Evolutionary conservation across 92 coral and sea anemone species (phyloP), one percentile per base, ranked within the genome.

Genomic region (Muricea muricata): DNA sequence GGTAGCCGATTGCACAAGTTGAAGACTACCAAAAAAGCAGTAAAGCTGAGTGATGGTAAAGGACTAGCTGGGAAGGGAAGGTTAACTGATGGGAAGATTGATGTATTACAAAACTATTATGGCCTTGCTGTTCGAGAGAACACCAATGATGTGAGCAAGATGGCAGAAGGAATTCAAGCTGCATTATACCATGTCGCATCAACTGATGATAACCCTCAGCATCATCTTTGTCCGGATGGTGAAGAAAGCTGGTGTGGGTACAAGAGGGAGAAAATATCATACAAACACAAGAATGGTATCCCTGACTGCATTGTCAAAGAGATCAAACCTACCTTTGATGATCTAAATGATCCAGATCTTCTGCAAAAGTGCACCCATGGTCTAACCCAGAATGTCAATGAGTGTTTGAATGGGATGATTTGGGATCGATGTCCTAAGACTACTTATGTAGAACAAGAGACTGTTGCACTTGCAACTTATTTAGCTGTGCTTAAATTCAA

Each of bases 391-490:
- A 75, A 75, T 25, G 13, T 14, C 3, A 75, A 75, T 37, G 80
- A 75, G 6, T 75, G 80, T 45, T 45, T 75, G 58, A 75, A 75
- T 75, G 60, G 60, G 34, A 63, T 75, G 63, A 75, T 75, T 52
- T 75, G 80, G 57, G 80, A 75, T 52, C 25, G 80, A 75, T 75
- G 80, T 47, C 60, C 80, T 7, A 75, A 75, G 71, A 63, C 34
- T 18, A 63, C 71, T 6, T 63, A 63, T 63, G 71, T 63, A 6
- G 71, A 63, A 26, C 71, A 63, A 34, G 14, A 6, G 4, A 63
- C 71, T 63, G 71, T 63, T 10, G 71, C 71, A 0, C 71, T 63
- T 63, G 32, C 71, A 25, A 63, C 71, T 4, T 63, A 63, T 31
- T 31, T 63, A n/a, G 71, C 71, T 5, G 71, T 63, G 32, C 17